These are phyloP conservation scores for Phyllopteryx taeniolatus DNA, from an alignment of 2,113 vertebrate genomes.

Conservation along the genomic window DNA sequence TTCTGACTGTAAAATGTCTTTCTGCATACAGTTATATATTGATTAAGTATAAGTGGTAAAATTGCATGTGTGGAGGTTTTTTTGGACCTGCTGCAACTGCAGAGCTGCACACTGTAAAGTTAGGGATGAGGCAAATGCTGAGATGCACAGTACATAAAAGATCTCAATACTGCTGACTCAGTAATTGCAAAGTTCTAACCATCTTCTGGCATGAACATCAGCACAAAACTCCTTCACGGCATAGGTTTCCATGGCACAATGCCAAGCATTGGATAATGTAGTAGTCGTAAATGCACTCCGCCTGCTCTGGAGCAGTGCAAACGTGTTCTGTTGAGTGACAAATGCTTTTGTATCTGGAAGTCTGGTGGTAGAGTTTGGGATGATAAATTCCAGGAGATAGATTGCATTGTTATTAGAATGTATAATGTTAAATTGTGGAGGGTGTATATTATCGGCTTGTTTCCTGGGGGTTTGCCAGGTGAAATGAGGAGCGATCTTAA, in stretches of 20 bases:
- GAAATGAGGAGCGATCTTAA: neutral
- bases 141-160: neutral
- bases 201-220: slow-evolving; percentile 3
- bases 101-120: neutral
- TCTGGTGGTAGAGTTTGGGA: neutral
- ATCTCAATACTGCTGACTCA: neutral
- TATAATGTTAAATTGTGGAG: neutral
- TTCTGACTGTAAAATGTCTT: neutral
- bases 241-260: slow-evolving; percentile 6
- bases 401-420: neutral
- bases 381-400: neutral
- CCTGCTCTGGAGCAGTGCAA: neutral
- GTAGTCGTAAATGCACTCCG: neutral
- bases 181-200: neutral
- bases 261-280: neutral
- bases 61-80: neutral
- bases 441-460: too few species aligned
- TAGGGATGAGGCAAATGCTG: neutral
- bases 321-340: neutral
- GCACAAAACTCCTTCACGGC: slow-evolving; percentile 5
- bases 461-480: neutral
- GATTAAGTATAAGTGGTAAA: neutral
- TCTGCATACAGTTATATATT: too few species aligned
- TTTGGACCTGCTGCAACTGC: neutral
- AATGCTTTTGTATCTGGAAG: neutral